Base-by-base conservation (phyloP, 1,140 invertebrate species). In the Monomorium pharaonis region DNA sequence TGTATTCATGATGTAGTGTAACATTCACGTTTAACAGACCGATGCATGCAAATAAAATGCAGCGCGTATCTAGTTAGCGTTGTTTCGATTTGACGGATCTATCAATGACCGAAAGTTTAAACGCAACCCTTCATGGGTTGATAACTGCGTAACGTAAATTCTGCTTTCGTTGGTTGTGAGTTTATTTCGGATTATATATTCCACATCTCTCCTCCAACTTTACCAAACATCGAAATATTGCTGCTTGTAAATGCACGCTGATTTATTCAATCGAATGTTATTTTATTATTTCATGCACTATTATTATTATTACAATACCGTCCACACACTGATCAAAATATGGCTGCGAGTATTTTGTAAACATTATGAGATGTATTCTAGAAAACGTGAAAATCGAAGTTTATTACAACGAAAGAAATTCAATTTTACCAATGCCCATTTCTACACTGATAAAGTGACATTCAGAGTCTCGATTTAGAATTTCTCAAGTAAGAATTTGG, bases 131-230 rank as follows among this genome's bases (percentile, higher is more conserved):
- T 56, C 60, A 6, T 51, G 44, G 3, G 49, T 42, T 49, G 16
- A 37, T 47, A 51, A 78, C 60, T 77, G 4, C 37, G 4, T 18
- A 63, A 49, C 12, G 27, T 49, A 30, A 78, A 78, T 78, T 78
- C 27, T 21, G 27, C 44, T 49, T 47, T 49, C 24, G n/a, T n/a
- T 14, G 2, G 10, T 21, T 49, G 44, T 18, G 75, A 49, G n/a
- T 37, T 37, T 65, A 24, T 62, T 16, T 24, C 75, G 10, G 10
- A 65, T 78, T 78, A 51, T 9, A 16, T 60, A 16, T n/a, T 21
- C 69, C n/a, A 9, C 10, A 21, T 42, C n/a, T n/a, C n/a, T n/a
- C 7, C 30, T 65, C 27, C 16, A 65, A 78, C 27, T 62, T 18
- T 24, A 6, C 2, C 42, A 51, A 77, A 65, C 58, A 63, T 24